Evolutionary conservation across 2,113 vertebrate genomes (phyloP), one percentile per base, ranked within the genome.

Genomic region (Corythornis cristatus): DNA sequence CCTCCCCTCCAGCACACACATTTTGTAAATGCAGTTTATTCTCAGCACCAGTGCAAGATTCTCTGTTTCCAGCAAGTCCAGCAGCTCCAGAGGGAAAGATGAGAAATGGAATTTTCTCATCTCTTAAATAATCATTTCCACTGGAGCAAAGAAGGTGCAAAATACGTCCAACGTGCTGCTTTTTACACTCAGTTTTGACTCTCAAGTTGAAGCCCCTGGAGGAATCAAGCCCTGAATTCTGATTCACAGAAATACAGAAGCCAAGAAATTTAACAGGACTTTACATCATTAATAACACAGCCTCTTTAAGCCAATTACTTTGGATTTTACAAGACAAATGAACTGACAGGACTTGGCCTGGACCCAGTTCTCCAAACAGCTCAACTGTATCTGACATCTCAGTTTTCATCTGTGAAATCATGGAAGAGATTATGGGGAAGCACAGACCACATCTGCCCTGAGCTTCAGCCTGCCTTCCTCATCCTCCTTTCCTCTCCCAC

Each of bases 241-340:
- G 67, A 66, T 89, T 91, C 72, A 85, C 50, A 83, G 64, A 93
- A 83, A 88, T 9, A 87, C 18, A 68, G 51, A 85, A 62, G 45
- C 53, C 87, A 82, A 85, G n/a, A 91, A 82, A 83, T 71, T 54
- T 60, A 91, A 83, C 75, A 79, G n/a, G 67, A 64, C 73, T 67
- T 75, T 43, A 70, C 46, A 77, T 42, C 67, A 88, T 80, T 93
- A 91, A 83, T 50, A 0, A 3, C 50, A 58, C 64, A 77, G 58
- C 7, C 28, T 71, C 54, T 76, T 84, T 83, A 93, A 96, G 92
- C 67, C 81, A 94, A 93, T 96, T 93, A 93, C 33, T 88, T 77
- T n/a, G 56, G 54, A 88, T 91, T 91, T 93, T 81, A 65, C 80
- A 71, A 81, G 91, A 96, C 72, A 95, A 95, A 88, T 64, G 64